Base-by-base conservation (phyloP, 2,113 vertebrate genomes). In the Struthio camelus region DNA sequence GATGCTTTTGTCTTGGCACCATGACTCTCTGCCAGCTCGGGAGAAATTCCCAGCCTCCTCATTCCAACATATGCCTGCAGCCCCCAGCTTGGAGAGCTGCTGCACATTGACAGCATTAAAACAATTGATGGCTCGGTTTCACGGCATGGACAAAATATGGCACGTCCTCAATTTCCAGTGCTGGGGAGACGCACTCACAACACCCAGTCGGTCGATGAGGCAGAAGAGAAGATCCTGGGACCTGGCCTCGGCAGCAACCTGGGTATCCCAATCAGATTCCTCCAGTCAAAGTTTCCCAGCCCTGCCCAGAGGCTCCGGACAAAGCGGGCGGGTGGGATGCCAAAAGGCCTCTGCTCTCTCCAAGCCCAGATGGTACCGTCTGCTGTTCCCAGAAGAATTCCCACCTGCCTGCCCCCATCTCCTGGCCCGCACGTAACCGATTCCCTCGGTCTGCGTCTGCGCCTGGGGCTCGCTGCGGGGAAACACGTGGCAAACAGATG, bases 111-210 rank as follows among this genome's bases (percentile, higher is more conserved):
- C 4, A 3, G 14, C 5, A 2, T 64, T 27, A 34, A 51, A 64
- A 51, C 58, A 1, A 42, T 2, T 2, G 2, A 34, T 7, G 42
- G 72, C 80, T 44, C 25, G 3, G 0, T 30, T 11, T 28, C 27
- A 30, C 3, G 0, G 71, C 48, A 10, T 0, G 4, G n/a, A 40
- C 17, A 3, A 44, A 38, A 62, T 7, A 36, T 0, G 1, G n/a
- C 69, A 42, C 25, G 0, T 18, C 9, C 46, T 46, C 44, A 48
- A 17, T 27, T 25, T 27, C 9, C 36, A 38, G 36, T 24, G 2
- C 77, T n/a, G 20, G 62, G 28, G 83, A 70, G 17, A 2, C 7
- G n/a, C 27, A 24, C 7, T 65, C 34, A 0, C 2, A 59, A 20
- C 27, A 0, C 66, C 1, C 7, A 36, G 28, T 3, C 50, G 36